Evolutionary conservation across 2,888 invertebrate genomes (phyloP).

Genomic region (Dryocosmus kuriphilus): DNA sequence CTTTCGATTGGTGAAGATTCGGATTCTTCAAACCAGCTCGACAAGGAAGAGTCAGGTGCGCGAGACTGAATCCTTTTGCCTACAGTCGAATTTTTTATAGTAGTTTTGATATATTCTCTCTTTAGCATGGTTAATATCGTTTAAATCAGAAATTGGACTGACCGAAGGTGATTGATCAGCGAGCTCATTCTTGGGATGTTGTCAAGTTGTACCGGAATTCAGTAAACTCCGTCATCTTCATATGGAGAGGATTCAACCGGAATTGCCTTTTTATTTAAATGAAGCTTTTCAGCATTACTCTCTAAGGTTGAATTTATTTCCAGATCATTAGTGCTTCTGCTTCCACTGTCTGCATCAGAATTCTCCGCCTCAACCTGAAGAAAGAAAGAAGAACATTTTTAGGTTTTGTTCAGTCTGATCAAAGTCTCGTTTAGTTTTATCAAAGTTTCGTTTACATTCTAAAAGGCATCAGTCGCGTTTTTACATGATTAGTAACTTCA

Average conservation of each 20-base stretch:
- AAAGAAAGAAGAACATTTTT: no score
- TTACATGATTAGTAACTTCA: no score
- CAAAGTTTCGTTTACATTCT: no score
- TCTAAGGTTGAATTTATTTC: constrained; percentile 29
- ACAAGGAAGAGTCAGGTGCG: not conserved
- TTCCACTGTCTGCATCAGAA: not conserved
- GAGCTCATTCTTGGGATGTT: constrained; percentile 62
- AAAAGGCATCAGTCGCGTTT: no score
- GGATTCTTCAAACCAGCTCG: not conserved
- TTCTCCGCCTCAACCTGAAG: not conserved
- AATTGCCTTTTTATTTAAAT: not conserved
- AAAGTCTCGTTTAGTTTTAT: no score
- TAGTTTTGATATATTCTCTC: constrained; percentile 5
- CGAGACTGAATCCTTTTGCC: constrained; percentile 57
- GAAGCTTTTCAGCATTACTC: constrained; percentile 29
- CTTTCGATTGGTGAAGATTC: not conserved
- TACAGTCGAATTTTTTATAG: not conserved
- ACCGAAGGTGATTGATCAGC: constrained; percentile 13
- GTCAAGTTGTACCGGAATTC: constrained; percentile 59
- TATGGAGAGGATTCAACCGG: not conserved
- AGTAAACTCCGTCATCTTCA: constrained; percentile 61
- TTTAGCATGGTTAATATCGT: not conserved
- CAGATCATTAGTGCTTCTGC: constrained; percentile 37
- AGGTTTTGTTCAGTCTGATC: no score
- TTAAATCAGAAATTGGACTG: constrained; percentile 54